Evolutionary conservation across 1,140 invertebrate species (phyloP).

Genomic region (Gryon sp.): DNA sequence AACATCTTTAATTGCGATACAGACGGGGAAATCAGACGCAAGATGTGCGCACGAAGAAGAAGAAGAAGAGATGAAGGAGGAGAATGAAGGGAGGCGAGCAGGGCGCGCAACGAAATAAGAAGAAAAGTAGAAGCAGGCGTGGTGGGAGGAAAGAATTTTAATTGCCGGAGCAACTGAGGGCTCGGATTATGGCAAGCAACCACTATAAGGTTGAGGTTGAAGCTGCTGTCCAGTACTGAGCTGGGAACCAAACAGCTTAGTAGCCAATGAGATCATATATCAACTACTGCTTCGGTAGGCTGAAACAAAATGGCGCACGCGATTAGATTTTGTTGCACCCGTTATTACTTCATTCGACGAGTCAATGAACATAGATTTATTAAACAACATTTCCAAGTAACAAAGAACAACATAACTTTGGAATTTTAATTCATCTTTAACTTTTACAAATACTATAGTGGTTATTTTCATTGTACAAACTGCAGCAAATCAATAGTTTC

Average conservation of each 20-base stretch:
- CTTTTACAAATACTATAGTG: no score
- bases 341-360: slow-evolving; percentile 1
- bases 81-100: no score
- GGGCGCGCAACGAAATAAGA: slow-evolving; percentile 54
- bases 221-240: slow-evolving; percentile 71
- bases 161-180: slow-evolving; percentile 73
- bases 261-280: slow-evolving; percentile 79
- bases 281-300: slow-evolving; percentile 75
- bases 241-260: slow-evolving; percentile 74
- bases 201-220: slow-evolving; percentile 74
- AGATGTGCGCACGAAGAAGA: slow-evolving; percentile 29
- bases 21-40: slow-evolving; percentile 40
- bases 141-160: slow-evolving; percentile 78
- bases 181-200: slow-evolving; percentile 68
- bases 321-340: slow-evolving; percentile 70
- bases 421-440: no score
- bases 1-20: slow-evolving; percentile 58
- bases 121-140: slow-evolving; percentile 63
- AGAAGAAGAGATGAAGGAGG: no score
- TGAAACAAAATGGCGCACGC: slow-evolving; percentile 76
- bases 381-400: not conserved
- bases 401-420: not conserved
- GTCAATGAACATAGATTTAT: not conserved
- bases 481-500: no score
- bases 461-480: no score